These are phyloP conservation scores for Ctenopoma multispine DNA, from an alignment of 2,797 vertebrate genomes.

Conservation along the genomic window DNA sequence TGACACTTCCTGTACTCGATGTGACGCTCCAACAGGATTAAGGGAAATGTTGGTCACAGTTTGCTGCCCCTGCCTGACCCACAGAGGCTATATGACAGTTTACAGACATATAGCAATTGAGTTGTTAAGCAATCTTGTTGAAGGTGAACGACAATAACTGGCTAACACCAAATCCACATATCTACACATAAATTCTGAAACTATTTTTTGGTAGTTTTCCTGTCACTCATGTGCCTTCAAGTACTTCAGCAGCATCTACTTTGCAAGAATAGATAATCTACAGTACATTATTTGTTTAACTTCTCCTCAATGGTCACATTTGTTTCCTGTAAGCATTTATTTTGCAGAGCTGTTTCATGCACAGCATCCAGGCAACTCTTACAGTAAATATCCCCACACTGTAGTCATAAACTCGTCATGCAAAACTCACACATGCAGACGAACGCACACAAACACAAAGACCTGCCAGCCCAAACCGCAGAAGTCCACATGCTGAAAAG, in stretches of 20 bases:
- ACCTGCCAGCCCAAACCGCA: conserved; percentile 32
- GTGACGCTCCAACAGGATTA: conserved; percentile 22
- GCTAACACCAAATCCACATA: too few species aligned
- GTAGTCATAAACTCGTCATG: conserved; percentile 26
- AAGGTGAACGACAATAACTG: too few species aligned
- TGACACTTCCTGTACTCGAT: conserved; percentile 25
- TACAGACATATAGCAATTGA: too few species aligned
- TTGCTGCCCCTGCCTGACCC: conserved; percentile 12
- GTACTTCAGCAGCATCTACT: neutral
- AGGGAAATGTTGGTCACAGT: conserved; percentile 10
- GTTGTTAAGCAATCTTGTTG: too few species aligned
- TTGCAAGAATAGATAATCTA: neutral
- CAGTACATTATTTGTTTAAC: neutral
- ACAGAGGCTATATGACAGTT: conserved; percentile 2
- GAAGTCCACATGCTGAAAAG: conserved; percentile 41
- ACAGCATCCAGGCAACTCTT: neutral
- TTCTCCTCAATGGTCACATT: neutral
- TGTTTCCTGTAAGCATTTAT: conserved; percentile 2
- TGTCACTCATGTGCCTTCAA: neutral
- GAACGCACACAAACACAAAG: conserved; percentile 22
- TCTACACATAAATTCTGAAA: too few species aligned
- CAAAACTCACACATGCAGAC: neutral
- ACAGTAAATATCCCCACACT: conserved; percentile 11
- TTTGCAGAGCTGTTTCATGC: neutral
- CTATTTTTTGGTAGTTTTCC: neutral